Base-by-base conservation (phyloP, 2,888 invertebrate species). In the Drosophila yooni region DNA sequence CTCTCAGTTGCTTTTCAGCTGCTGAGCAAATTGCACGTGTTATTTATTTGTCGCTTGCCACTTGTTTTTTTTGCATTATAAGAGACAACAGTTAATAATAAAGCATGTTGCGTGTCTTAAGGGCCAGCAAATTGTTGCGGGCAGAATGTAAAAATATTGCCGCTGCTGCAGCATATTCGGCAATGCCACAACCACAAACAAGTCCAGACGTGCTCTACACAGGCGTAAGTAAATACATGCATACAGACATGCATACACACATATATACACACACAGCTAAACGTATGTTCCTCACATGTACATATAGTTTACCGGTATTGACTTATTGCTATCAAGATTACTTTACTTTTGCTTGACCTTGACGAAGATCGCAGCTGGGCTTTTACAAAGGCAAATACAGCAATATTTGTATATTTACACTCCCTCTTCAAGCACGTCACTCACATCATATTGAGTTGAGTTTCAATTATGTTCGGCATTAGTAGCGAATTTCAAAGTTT, bases 151-250 rank as follows among this genome's bases (percentile, higher is more conserved):
- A 81, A 52, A 82, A 83, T 60, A 65, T 81, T 43, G 70, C 74
- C 1, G 80, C 80, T 15, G 75, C 82, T 40, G 94, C 94, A 31
- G 94, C 93, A 11, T 95, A 94, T 82, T 89, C 88, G 21, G 65
- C 95, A 3, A 91, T 95, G 53, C 96, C 96, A 6, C 94, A 94
- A 43, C 96, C 96, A 0, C 94, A 95, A 74, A 94, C 94, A 3
- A 95, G 94, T 79, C 97, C 97, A 1, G 95, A 96, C 81, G 94
- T 97, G 76, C 93, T 96, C n/a, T 97, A 97, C 89, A 96, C 96
- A 18, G 97, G 97, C 84, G 97, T 95, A 94, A 95, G 95, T 94
- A 67, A 8, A 52, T 29, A 61, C n/a, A 52, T 51, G 36, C 5
- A 38, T 57, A 25, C 15, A 33, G 18, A 10, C 18, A 29, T 21